Evolutionary conservation across 2,888 invertebrate genomes (phyloP).

Genomic region (Eupsilia transversa): DNA sequence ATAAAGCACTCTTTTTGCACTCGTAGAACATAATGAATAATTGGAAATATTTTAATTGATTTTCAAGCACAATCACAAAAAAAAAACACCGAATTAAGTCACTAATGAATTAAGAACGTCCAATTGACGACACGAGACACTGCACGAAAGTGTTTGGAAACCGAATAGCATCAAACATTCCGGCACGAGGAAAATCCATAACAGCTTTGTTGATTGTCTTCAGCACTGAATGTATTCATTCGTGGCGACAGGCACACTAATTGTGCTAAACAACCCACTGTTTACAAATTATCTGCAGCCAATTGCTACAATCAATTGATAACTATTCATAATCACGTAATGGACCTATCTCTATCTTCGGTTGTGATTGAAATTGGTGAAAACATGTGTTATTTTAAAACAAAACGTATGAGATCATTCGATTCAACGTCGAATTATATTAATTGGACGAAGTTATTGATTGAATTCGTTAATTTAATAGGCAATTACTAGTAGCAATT

Average conservation of each 20-base stretch:
- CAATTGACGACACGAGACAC: conserved; percentile 40
- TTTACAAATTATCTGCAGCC: conserved; percentile 86
- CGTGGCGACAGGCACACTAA: conserved; percentile 75
- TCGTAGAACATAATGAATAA: conserved; percentile 71
- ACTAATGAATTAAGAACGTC: conserved; percentile 36
- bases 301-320: conserved; percentile 80
- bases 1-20: conserved; percentile 62
- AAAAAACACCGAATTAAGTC: conserved; percentile 26
- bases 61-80: conserved; percentile 42
- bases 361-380: conserved; percentile 47
- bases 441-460: neutral
- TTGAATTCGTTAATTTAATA: neutral
- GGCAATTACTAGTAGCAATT: neutral
- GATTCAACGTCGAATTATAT: neutral
- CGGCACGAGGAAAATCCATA: conserved; percentile 78
- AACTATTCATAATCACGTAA: conserved; percentile 70
- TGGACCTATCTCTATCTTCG: conserved; percentile 44
- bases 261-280: conserved; percentile 82
- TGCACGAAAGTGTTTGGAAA: conserved; percentile 66
- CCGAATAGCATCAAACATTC: conserved; percentile 77
- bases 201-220: conserved; percentile 85
- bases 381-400: conserved; percentile 36
- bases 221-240: conserved; percentile 77
- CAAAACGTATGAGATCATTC: conserved; percentile 44
- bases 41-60: conserved; percentile 24